Conservation (phyloP, 2,797 vertebrate genomes). For the Anguilla obscura region DNA sequence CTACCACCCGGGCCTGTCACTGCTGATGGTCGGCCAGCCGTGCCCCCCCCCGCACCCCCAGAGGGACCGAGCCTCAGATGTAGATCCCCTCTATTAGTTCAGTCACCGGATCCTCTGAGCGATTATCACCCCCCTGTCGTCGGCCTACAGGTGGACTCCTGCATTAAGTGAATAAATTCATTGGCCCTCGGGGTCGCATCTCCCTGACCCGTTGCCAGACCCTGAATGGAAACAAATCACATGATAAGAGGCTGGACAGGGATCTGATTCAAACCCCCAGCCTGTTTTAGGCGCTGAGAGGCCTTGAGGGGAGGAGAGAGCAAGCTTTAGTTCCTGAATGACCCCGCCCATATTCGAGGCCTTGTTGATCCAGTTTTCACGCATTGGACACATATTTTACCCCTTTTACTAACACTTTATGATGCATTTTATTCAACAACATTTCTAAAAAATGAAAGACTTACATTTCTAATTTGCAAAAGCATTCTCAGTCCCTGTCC, state of each 20-base stretch:
- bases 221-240: constrained; percentile 57
- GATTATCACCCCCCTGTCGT: constrained; percentile 73
- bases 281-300: neutral
- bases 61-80: constrained; percentile 77
- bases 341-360: neutral
- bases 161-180: constrained; percentile 75
- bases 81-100: constrained; percentile 77
- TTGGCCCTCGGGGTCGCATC: constrained; percentile 62
- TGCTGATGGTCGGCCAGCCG: constrained; percentile 38
- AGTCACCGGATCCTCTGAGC: constrained; percentile 59
- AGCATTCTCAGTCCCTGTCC: neutral
- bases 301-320: neutral
- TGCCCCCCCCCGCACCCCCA: constrained; percentile 39
- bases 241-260: neutral
- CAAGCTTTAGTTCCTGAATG: neutral
- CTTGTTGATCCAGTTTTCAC: neutral
- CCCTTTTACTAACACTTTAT: neutral
- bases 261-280: neutral
- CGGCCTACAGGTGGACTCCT: constrained; percentile 80
- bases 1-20: constrained; percentile 56
- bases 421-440: too few species aligned
- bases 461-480: neutral
- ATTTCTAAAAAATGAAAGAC: too few species aligned
- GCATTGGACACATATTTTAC: neutral
- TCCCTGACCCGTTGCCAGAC: constrained; percentile 52